Conservation (phyloP, 2,113 vertebrate species). For the Phrynosoma blainvillii region DNA sequence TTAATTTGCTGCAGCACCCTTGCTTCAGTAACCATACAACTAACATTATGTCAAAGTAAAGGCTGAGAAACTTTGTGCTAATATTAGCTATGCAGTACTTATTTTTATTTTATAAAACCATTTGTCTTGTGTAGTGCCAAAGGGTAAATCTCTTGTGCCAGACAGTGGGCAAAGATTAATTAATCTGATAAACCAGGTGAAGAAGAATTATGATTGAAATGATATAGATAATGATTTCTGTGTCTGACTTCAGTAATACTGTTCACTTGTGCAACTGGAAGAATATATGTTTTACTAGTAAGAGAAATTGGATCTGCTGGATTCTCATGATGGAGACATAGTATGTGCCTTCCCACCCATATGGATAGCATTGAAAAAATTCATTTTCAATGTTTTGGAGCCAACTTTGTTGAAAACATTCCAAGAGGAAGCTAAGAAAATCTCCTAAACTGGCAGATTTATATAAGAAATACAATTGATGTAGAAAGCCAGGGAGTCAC, state of each 20-base stretch:
- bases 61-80: conserved; percentile 30
- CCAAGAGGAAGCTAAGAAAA: background rate
- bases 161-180: conserved; percentile 20
- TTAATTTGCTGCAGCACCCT: background rate
- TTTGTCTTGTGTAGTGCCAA: conserved; percentile 30
- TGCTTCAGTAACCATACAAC: conserved; percentile 5
- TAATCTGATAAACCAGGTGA: background rate
- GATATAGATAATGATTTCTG: conserved; percentile 15
- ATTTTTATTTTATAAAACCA: conserved; percentile 48
- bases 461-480: background rate
- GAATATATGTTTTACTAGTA: background rate
- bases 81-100: conserved; percentile 45
- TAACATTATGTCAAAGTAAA: background rate
- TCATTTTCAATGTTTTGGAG: background rate
- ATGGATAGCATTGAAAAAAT: conserved; percentile 17
- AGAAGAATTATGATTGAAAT: conserved; percentile 24
- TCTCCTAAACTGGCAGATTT: background rate
- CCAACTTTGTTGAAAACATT: conserved; percentile 15
- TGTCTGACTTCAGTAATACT: background rate
- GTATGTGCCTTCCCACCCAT: background rate
- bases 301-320: conserved; percentile 11
- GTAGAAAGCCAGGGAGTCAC: background rate
- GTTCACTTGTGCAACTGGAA: background rate
- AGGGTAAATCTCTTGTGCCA: conserved; percentile 40
- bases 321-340: background rate